A percentile compares a stretch with the other conserved stretches of the same genome.
Evolutionary conservation across 2,888 invertebrate species (phyloP).

Genomic region (Diarsia mendica): DNA sequence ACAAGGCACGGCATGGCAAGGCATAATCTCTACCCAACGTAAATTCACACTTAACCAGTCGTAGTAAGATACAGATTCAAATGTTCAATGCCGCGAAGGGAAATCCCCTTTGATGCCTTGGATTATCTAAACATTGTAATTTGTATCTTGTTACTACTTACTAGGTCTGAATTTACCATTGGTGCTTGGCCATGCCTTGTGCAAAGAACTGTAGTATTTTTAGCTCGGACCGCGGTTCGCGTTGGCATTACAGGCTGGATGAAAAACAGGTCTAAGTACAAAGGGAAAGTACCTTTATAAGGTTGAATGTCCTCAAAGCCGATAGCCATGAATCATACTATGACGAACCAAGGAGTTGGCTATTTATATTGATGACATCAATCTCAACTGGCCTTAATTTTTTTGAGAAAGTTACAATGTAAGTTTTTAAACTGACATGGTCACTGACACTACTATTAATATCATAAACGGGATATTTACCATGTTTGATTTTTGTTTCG

Average conservation of each 20-base stretch:
- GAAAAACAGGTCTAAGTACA: neutral
- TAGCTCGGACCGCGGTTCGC: neutral
- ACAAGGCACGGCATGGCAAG: neutral
- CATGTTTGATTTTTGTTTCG: no score
- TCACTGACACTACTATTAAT: no score
- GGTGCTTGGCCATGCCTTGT: neutral
- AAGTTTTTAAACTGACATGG: no score
- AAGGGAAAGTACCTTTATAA: slow-evolving; percentile 23
- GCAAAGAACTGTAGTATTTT: neutral
- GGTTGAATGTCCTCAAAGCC: slow-evolving; percentile 7
- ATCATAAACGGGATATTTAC: no score
- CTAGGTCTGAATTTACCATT: neutral
- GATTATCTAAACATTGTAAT: neutral
- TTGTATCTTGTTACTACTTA: neutral
- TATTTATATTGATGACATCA: slow-evolving; percentile 5
- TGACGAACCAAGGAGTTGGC: neutral
- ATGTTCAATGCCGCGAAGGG: neutral
- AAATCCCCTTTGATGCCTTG: neutral
- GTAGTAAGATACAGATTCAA: neutral
- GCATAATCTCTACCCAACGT: neutral
- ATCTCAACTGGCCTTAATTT: neutral
- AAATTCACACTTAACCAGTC: neutral
- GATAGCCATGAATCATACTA: slow-evolving; percentile 19
- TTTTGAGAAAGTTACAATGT: neutral
- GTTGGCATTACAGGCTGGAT: neutral